Conservation (phyloP, 1,140 invertebrate species). For the Drosophila bocqueti region DNA sequence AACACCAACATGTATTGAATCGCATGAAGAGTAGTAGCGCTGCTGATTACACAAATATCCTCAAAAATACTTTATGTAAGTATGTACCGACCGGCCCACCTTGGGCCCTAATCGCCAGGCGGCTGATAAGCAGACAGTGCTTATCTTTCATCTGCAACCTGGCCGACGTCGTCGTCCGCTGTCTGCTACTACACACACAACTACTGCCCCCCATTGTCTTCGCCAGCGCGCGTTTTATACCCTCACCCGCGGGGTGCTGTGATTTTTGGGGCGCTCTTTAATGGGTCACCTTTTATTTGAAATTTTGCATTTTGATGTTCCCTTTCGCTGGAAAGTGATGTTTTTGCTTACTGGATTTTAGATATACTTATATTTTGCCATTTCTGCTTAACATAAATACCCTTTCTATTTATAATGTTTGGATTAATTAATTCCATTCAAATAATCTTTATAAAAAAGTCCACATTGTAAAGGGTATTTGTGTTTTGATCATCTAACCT, state of each 20-base stretch:
- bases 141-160: conserved; percentile 60
- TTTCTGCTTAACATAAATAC: no score
- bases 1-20: conserved; percentile 54
- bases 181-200: conserved; percentile 17
- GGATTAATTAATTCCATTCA: neutral
- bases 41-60: conserved; percentile 61
- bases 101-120: conserved; percentile 40
- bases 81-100: conserved; percentile 58
- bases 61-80: conserved; percentile 57
- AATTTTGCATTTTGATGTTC: no score
- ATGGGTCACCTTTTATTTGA: neutral
- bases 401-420: neutral
- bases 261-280: neutral
- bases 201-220: conserved; percentile 49
- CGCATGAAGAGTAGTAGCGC: no score
- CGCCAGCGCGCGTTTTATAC: conserved; percentile 48
- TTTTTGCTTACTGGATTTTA: no score
- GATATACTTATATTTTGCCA: no score
- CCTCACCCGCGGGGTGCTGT: neutral
- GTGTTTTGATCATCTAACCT: neutral
- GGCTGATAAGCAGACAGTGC: conserved; percentile 50
- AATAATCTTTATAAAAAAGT: neutral
- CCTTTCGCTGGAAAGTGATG: no score
- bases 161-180: conserved; percentile 17
- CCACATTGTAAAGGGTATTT: conserved; percentile 1